phyloP scores from a whole-genome alignment of 2,888 invertebrate species.

The Acanthosepion lycidas region DNA sequence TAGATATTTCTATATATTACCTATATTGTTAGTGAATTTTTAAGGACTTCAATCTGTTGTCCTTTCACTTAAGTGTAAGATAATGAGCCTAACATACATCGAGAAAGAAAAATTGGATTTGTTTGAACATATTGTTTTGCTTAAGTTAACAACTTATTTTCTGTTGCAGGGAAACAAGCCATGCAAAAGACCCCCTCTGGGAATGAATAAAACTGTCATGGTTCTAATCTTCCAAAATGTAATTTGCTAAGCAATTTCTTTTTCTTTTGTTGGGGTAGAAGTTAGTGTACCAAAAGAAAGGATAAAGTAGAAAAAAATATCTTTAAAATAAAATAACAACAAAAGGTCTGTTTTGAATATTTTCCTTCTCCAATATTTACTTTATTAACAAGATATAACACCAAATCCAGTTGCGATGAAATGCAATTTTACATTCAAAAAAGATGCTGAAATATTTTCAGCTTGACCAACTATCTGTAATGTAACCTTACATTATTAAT shows the following conservation, averaged over 20 bases:
- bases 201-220: neutral
- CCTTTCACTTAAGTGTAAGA: neutral
- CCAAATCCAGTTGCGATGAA: too few relatives aligned
- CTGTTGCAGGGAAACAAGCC: neutral
- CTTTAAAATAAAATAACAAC: neutral
- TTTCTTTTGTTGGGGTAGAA: neutral
- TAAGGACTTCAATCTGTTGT: neutral
- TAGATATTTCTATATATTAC: too few relatives aligned
- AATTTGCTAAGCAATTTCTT: neutral
- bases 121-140: neutral
- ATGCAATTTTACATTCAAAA: too few relatives aligned
- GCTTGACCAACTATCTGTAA: too few relatives aligned
- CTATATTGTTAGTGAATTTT: too few relatives aligned
- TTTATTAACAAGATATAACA: neutral
- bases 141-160: conserved; percentile 20
- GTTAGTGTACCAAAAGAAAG: neutral
- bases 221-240: neutral
- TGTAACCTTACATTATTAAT: too few relatives aligned
- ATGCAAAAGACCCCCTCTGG: neutral
- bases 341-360: neutral
- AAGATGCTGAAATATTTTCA: too few relatives aligned
- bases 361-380: neutral
- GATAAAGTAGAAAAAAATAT: neutral
- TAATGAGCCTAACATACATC: neutral
- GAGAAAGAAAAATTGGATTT: neutral